Conservation (phyloP, 2,113 vertebrate genomes). For the Pogona vitticeps region DNA sequence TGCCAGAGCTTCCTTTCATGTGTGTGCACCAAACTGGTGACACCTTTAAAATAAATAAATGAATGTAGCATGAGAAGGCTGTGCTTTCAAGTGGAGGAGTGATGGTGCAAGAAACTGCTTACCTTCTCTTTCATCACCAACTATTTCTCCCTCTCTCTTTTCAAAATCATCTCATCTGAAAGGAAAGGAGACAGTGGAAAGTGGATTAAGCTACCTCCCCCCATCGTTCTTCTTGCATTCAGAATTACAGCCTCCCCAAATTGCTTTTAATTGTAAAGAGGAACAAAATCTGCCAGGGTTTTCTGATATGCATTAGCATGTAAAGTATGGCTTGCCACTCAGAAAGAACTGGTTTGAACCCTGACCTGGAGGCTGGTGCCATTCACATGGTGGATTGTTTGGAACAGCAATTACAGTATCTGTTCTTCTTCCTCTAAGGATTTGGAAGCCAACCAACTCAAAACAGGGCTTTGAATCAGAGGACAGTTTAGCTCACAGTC, state of each 20-base stretch:
- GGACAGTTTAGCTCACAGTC: not conserved
- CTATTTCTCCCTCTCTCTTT: not conserved
- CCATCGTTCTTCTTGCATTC: not conserved
- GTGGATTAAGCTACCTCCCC: not conserved
- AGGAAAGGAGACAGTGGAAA: not conserved
- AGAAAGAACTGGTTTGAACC: not conserved
- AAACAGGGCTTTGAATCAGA: not conserved
- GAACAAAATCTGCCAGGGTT: not conserved
- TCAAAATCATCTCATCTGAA: not conserved
- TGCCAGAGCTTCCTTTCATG: not conserved
- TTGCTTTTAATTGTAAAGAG: not conserved
- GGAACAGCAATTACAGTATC: not conserved
- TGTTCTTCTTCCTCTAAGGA: not conserved
- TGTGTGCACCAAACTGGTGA: not conserved
- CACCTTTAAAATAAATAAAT: not conserved
- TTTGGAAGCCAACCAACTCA: not conserved
- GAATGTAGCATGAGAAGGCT: not conserved
- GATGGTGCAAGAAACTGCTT: not conserved
- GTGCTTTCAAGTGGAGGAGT: not conserved
- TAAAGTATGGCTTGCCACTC: not conserved
- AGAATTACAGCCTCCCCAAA: not conserved
- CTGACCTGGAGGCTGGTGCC: not conserved
- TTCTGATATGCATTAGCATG: not conserved
- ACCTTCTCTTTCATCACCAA: not conserved
- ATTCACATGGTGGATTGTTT: not conserved